Evolutionary conservation across 2,888 invertebrate species (phyloP).

Genomic region (Sipha maydis): DNA sequence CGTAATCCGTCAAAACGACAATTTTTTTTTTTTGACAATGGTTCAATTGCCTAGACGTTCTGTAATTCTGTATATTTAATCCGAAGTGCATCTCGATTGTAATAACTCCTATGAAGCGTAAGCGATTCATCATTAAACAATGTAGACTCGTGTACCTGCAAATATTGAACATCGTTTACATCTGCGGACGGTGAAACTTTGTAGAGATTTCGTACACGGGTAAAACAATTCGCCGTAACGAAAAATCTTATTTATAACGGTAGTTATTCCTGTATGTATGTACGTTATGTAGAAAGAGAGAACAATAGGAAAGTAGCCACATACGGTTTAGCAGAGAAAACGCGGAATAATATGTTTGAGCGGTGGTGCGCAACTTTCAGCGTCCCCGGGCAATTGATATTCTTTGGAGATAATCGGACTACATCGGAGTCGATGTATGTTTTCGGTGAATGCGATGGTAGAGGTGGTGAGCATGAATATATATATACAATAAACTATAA

Average conservation of each 20-base stretch:
- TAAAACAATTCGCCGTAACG: too few relatives aligned
- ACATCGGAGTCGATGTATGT: neutral
- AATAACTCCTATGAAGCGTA: too few relatives aligned
- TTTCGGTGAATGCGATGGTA: neutral
- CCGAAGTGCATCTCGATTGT: too few relatives aligned
- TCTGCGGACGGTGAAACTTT: too few relatives aligned
- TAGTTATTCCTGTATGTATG: neutral
- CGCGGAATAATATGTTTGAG: neutral
- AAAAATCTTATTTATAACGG: conserved; percentile 2
- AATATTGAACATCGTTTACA: too few relatives aligned
- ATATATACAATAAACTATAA: neutral
- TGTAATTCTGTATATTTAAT: neutral
- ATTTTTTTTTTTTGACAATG: neutral
- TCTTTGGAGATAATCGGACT: conserved; percentile 37
- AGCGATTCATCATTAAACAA: too few relatives aligned
- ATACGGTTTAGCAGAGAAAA: neutral
- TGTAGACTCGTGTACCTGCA: too few relatives aligned
- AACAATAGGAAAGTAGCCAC: conserved; percentile 41
- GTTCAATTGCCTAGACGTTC: neutral
- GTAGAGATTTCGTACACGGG: neutral
- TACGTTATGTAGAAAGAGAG: neutral
- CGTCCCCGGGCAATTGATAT: conserved; percentile 38
- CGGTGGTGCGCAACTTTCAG: conserved; percentile 37
- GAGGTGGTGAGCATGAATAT: neutral
- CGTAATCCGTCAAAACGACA: conserved; percentile 1